Conservation (phyloP, 2,113 vertebrate species). For the Calidris pugnax region DNA sequence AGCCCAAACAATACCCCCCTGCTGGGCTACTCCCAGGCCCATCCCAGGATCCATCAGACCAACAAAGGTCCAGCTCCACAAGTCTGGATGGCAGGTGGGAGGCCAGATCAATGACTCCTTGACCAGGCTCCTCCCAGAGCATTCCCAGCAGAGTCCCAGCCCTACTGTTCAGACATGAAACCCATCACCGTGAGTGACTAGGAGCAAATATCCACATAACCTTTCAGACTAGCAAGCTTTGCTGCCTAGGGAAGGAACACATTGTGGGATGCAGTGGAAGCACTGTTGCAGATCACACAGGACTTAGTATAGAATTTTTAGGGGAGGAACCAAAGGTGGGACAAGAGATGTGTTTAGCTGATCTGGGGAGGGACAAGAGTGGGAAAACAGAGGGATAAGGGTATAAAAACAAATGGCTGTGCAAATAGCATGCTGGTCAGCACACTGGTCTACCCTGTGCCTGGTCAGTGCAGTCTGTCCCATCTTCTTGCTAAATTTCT, state of each 20-base stretch:
- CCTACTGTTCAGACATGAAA: not conserved
- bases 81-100: not conserved
- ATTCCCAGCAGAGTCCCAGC: not conserved
- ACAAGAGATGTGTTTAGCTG: not conserved
- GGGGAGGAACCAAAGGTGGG: not conserved
- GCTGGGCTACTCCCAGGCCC: accelerated
- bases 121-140: not conserved
- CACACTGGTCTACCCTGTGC: not conserved
- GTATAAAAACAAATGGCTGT: not conserved
- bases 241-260: not conserved
- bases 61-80: not conserved
- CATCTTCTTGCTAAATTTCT: not conserved
- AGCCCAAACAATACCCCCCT: not conserved
- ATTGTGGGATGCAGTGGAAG: not conserved
- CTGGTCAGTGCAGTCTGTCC: not conserved
- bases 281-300: not conserved
- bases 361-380: not conserved
- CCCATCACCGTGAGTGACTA: not conserved
- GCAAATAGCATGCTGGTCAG: not conserved
- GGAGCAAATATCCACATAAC: not conserved
- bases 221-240: not conserved
- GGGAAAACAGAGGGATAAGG: not conserved
- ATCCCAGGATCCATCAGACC: not conserved
- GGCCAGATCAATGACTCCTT: not conserved
- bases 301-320: not conserved